Conservation (phyloP, 2,113 vertebrate genomes). For the Electrona antarctica region DNA sequence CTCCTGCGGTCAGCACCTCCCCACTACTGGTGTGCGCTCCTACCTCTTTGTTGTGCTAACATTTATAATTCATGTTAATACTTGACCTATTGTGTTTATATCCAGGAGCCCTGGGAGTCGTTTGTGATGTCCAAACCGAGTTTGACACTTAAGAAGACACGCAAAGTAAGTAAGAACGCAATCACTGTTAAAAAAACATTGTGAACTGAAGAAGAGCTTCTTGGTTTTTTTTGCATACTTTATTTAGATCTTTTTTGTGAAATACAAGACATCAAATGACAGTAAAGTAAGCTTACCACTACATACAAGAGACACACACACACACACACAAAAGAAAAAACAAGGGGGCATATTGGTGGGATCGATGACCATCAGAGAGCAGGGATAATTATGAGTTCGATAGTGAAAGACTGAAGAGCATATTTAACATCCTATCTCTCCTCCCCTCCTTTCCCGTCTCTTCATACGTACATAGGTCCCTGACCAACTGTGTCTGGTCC, state of each 20-base stretch:
- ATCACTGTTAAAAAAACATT: not conserved
- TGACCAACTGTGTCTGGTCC: slow-evolving; percentile 85
- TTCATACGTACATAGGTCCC: slow-evolving; percentile 64
- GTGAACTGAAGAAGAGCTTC: no score
- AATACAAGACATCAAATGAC: no score
- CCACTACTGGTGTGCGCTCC: no score
- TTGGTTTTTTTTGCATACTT: no score
- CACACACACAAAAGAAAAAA: no score
- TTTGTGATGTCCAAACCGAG: slow-evolving; percentile 76
- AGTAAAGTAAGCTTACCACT: no score
- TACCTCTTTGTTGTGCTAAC: no score
- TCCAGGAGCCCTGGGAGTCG: slow-evolving; percentile 86
- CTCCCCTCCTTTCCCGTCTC: slow-evolving; percentile 21
- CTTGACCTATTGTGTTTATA: slow-evolving; percentile 32
- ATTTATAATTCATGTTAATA: not conserved
- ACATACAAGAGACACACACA: no score
- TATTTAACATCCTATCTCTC: not conserved
- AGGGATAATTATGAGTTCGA: not conserved
- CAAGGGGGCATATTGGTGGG: no score
- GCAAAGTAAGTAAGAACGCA: slow-evolving; percentile 81
- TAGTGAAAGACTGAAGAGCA: not conserved
- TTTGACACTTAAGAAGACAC: slow-evolving; percentile 33
- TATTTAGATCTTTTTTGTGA: no score
- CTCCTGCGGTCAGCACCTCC: no score
- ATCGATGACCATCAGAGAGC: no score